Percentiles rank a stretch among this genome's conserved stretches.
phyloP scores from a whole-genome alignment of 2,113 vertebrate species.

The Syngnathoides biaculeatus region DNA sequence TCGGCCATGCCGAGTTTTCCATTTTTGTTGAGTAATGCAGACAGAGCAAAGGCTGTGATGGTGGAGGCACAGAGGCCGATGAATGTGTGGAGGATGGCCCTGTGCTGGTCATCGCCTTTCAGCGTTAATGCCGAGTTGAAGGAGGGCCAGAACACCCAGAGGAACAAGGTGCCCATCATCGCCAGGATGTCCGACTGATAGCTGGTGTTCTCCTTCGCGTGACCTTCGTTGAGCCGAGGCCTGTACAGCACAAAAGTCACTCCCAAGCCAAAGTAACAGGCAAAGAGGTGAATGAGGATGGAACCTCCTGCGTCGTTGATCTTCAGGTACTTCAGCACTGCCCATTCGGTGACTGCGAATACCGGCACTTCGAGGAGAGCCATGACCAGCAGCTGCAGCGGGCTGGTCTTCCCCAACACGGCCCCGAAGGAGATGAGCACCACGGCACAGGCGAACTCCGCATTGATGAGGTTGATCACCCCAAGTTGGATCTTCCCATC shows the following conservation, averaged over 20 bases:
- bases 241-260: constrained; percentile 77
- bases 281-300: constrained; percentile 81
- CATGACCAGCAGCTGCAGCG: constrained; percentile 79
- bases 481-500: constrained; percentile 73
- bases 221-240: constrained; percentile 27
- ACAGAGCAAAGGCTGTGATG: constrained; percentile 74
- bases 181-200: constrained; percentile 75
- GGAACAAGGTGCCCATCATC: constrained; percentile 76
- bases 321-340: constrained; percentile 63
- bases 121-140: constrained; percentile 77
- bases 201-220: constrained; percentile 73
- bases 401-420: constrained; percentile 78
- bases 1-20: constrained; percentile 76
- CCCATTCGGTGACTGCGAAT: constrained; percentile 77
- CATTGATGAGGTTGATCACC: constrained; percentile 75
- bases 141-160: constrained; percentile 87
- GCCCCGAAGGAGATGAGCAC: constrained; percentile 81
- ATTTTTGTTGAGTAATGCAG: constrained; percentile 72
- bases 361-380: constrained; percentile 74
- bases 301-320: constrained; percentile 80
- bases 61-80: constrained; percentile 75
- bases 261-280: constrained; percentile 82
- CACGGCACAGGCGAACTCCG: constrained; percentile 78
- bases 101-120: constrained; percentile 75
- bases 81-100: constrained; percentile 80